Evolutionary conservation across 23 tunicate genomes (phyloP).

Genomic region (Ascidia mentula): DNA sequence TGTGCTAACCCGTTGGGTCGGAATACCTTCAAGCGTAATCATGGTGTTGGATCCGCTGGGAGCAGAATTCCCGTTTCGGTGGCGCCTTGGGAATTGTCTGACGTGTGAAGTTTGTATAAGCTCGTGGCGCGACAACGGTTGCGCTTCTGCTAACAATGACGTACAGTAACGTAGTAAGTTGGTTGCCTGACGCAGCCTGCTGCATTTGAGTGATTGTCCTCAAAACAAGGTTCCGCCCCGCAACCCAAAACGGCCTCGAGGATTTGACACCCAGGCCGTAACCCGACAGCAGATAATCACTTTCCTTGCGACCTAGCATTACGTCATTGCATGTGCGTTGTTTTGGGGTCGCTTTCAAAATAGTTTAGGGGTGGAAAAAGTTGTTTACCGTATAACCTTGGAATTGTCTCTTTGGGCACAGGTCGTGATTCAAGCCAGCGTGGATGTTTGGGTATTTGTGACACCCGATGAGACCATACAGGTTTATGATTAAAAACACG

Average conservation of each 20-base stretch:
- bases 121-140: too few species aligned
- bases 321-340: background rate
- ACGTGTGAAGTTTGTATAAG: background rate
- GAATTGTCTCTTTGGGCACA: background rate
- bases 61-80: background rate
- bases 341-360: background rate
- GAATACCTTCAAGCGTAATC: too few species aligned
- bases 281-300: background rate
- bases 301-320: background rate
- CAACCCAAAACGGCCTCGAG: background rate
- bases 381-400: background rate
- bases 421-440: background rate
- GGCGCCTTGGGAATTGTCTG: background rate
- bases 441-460: background rate
- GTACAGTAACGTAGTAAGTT: background rate
- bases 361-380: background rate
- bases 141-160: too few species aligned
- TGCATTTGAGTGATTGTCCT: background rate
- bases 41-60: too few species aligned
- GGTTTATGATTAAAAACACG: conserved; percentile 1
- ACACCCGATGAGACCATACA: background rate
- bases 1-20: too few species aligned
- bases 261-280: background rate
- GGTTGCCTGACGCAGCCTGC: background rate
- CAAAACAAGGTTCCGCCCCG: background rate